A percentile compares a stretch with the other conserved stretches of the same genome.
Evolutionary conservation across 2,113 vertebrate genomes (phyloP).

Genomic region (Monarcha castaneiventris): DNA sequence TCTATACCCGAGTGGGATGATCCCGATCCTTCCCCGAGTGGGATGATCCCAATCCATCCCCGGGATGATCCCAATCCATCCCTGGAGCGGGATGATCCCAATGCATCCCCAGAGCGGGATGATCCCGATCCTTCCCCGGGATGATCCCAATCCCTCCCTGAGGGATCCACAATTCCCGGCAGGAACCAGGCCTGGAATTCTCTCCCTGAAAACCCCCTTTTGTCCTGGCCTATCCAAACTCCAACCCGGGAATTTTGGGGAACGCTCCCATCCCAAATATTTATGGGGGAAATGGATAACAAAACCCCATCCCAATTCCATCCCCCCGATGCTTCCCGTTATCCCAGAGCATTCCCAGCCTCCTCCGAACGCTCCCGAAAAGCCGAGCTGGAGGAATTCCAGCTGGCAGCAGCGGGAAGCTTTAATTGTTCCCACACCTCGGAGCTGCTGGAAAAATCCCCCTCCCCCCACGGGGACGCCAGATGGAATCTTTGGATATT

Average conservation of each 20-base stretch:
- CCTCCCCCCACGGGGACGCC: too few species aligned
- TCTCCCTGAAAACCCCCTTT: not conserved
- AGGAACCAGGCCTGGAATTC: not conserved
- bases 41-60: too few species aligned
- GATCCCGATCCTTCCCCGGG: too few species aligned
- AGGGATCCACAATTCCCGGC: not conserved
- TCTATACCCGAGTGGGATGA: too few species aligned
- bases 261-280: not conserved
- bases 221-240: not conserved
- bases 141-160: not conserved
- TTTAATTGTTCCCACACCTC: not conserved
- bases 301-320: not conserved
- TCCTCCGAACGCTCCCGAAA: not conserved
- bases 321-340: accelerated
- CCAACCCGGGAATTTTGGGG: not conserved
- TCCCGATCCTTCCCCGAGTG: too few species aligned
- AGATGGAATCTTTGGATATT: accelerated
- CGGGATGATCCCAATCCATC: too few species aligned
- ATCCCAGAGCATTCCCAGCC: not conserved
- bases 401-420: not conserved
- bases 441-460: accelerated
- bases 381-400: not conserved
- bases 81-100: too few species aligned
- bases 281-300: too few species aligned
- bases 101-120: too few species aligned